Evolutionary conservation across 2,888 invertebrate species (phyloP), one percentile per base, ranked within the genome.

Genomic region (Agrotis exclamationis): DNA sequence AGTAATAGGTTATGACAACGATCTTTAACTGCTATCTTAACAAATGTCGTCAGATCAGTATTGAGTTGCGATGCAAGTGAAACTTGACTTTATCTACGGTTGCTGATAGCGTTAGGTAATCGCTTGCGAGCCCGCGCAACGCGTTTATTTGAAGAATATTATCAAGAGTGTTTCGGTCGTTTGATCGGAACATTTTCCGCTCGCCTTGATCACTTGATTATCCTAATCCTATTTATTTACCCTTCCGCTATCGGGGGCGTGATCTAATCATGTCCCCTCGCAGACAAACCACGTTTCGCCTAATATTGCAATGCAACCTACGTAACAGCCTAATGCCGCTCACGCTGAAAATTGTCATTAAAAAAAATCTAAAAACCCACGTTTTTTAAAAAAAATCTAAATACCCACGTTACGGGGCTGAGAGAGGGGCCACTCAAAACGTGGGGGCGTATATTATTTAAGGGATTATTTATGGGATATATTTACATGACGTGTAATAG

Each of bases 181-280:
- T 24, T 60, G 62, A 39, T 24, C 66, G 28, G 16, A 54, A 44
- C 28, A 78, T 75, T 82, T 84, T 79, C 82, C 83, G 77, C 79
- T 83, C 75, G 76, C 73, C 69, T 77, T 76, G 74, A 54, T 76
- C 63, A 59, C 76, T 73, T 83, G 85, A 87, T 87, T 81, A 79
- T 80, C 70, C 63, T 65, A 74, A 81, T 83, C 84, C 81, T 62
- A 75, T 74, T 66, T 68, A 70, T 65, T 67, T 33, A 68, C 69
- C 64, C 45, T 63, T 28, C 59, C 54, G 56, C 63, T 71, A 65
- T 69, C 54, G 47, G 48, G 33, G 58, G 54, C 60, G 68, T 64
- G 73, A 76, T 75, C 59, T 48, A 69, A 79, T 79, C 63, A 66
- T 53, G 71, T 62, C 81, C 65, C 70, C 63, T 62, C 44, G 18